phyloP scores from a whole-genome alignment of 1,140 invertebrate genomes.

The Rhopalosiphum maidis region DNA sequence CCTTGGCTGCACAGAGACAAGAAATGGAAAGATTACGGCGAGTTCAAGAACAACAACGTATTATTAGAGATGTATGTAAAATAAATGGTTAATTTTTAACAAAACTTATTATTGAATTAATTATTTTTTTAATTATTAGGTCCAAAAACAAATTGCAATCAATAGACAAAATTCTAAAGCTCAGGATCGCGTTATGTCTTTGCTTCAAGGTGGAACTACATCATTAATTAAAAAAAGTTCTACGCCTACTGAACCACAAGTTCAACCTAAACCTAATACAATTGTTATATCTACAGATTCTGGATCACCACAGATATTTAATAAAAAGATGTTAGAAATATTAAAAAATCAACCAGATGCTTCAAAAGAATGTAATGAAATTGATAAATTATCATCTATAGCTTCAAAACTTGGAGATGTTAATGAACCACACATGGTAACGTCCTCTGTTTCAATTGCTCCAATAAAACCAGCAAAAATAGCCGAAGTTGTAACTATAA shows the following conservation, averaged over 20 bases:
- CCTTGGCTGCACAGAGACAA: conserved; percentile 88
- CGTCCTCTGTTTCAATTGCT: conserved; percentile 67
- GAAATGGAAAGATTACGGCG: conserved; percentile 85
- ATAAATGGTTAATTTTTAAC: neutral
- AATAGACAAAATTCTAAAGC: conserved; percentile 73
- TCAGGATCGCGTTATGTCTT: conserved; percentile 72
- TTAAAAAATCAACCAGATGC: conserved; percentile 62
- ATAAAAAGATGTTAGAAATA: conserved; percentile 64
- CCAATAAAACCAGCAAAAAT: conserved; percentile 61
- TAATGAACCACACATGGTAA: conserved; percentile 60
- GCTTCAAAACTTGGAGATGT: conserved; percentile 57
- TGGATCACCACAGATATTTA: conserved; percentile 61
- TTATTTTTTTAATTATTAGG: conserved; percentile 62
- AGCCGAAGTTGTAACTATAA: conserved; percentile 53
- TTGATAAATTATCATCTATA: conserved; percentile 61
- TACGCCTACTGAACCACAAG: conserved; percentile 56
- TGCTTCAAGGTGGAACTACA: conserved; percentile 69
- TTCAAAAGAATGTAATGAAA: conserved; percentile 62
- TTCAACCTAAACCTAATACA: conserved; percentile 64
- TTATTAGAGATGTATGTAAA: conserved; percentile 72
- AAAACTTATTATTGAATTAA: neutral
- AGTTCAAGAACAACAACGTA: conserved; percentile 83
- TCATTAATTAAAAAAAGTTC: conserved; percentile 66
- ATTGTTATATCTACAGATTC: conserved; percentile 70
- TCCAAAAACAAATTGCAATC: conserved; percentile 74